A percentile compares a stretch with the other conserved stretches of the same genome.
These are phyloP conservation scores for Laspeyria flexula DNA, from an alignment of 2,888 invertebrate genomes.

Conservation along the genomic window DNA sequence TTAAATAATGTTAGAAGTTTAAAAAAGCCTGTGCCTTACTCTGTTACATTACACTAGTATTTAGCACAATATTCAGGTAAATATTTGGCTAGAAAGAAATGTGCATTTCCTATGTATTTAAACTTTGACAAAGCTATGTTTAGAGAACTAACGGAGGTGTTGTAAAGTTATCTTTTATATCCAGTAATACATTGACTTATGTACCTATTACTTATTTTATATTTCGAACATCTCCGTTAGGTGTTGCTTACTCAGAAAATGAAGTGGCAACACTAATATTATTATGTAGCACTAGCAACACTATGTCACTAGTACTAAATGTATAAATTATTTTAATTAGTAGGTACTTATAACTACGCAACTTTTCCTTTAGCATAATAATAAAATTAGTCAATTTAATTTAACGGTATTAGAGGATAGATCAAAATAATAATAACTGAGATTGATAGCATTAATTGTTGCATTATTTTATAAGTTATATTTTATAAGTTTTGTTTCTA, in stretches of 20 bases:
- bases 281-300: slow-evolving; percentile 39
- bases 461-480: slow-evolving; percentile 60
- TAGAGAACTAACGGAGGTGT: slow-evolving; percentile 28
- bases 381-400: slow-evolving; percentile 75
- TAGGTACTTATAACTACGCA: slow-evolving; percentile 45
- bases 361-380: slow-evolving; percentile 68
- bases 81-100: slow-evolving; percentile 28
- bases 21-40: slow-evolving; percentile 69
- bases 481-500: slow-evolving; percentile 51
- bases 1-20: slow-evolving; percentile 42
- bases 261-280: slow-evolving; percentile 12
- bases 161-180: slow-evolving; percentile 21
- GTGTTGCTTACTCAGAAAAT: slow-evolving; percentile 12
- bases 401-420: slow-evolving; percentile 55
- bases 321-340: slow-evolving; percentile 48
- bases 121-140: slow-evolving; percentile 30
- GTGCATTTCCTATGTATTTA: slow-evolving; percentile 25
- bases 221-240: slow-evolving; percentile 28
- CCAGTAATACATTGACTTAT: no score
- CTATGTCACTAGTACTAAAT: slow-evolving; percentile 53
- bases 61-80: slow-evolving; percentile 46
- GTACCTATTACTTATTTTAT: no score
- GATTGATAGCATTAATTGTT: slow-evolving; percentile 70
- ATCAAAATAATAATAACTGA: slow-evolving; percentile 62
- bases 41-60: slow-evolving; percentile 41